Base-by-base conservation (phyloP, 2,797 vertebrate genomes). In the Danio albolineatus region DNA sequence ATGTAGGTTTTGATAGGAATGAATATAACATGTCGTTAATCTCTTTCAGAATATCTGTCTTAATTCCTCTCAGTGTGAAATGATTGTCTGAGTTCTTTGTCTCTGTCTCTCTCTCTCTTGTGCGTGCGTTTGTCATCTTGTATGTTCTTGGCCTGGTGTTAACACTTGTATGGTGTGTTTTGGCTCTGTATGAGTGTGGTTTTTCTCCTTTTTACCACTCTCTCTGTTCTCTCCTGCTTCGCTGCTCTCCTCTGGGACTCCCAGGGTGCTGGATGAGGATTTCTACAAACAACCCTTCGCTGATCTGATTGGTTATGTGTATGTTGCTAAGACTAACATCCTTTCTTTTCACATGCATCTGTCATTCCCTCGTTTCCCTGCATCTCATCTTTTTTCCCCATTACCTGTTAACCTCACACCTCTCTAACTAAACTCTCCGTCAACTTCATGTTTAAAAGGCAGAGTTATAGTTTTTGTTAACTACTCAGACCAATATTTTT, bases 251-350 rank as follows among this genome's bases (percentile, higher is more conserved):
- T 94, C 93, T 89, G 90, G 96, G 95, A 97, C 92, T 86, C 90
- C 94, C 96, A 99, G 98, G 95, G 97, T 98, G 92, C 95, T 97
- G 97, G 98, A 99, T 90, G 97, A 99, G 96, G 97, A 97, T 94
- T 99, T 99, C 98, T 99, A 97, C 97, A 99, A 97, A 95, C 97
- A 99, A 94, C 98, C 97, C 95, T 98, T 98, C 96, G 96, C 97
- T 97, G 97, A 99, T 86, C 91, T 99, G 95, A 99, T 99, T 96
- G 98, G 98, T 98, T 99, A 99, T 98, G 97, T 99, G 98, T 99
- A 99, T 98, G 98, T 98, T 95, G 95, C 94, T 93, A 92, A 28
- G 96, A 96, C 95, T 97, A 96, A 96, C 95, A 90, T 90, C 89
- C 86, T 83, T 76, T 59, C 12, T 86, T 85, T 43, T 67, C 82